Percentiles rank a stretch among this genome's conserved stretches.
phyloP scores from a whole-genome alignment of 2,888 invertebrate species.

The Dermolepida albohirtum region DNA sequence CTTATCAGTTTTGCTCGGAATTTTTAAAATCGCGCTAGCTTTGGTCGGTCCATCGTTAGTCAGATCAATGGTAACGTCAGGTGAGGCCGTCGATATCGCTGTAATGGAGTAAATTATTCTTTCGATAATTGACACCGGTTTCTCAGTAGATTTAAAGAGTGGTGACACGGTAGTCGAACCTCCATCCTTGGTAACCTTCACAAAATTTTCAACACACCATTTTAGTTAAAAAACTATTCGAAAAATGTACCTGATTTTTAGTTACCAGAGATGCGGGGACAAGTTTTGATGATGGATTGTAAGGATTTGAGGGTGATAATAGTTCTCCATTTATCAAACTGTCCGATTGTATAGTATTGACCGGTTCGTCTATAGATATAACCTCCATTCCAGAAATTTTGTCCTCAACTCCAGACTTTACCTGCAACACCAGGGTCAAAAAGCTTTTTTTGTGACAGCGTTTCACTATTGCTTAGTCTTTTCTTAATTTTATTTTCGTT shows the following conservation, averaged over 20 bases:
- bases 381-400: slow-evolving; percentile 60
- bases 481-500: slow-evolving; percentile 2
- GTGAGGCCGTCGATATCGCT: slow-evolving; percentile 59
- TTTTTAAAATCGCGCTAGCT: slow-evolving; percentile 62
- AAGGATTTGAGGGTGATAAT: slow-evolving; percentile 50
- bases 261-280: slow-evolving; percentile 47
- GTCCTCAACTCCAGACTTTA: slow-evolving; percentile 55
- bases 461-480: slow-evolving; percentile 12
- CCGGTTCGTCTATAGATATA: slow-evolving; percentile 63
- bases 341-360: slow-evolving; percentile 61
- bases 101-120: slow-evolving; percentile 64
- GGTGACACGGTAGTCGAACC: slow-evolving; percentile 28
- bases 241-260: slow-evolving; percentile 42
- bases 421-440: slow-evolving; percentile 52
- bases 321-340: slow-evolving; percentile 62
- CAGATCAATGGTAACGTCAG: slow-evolving; percentile 46
- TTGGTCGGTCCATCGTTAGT: slow-evolving; percentile 52
- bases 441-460: slow-evolving; percentile 3
- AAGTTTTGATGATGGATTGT: slow-evolving; percentile 51
- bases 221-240: slow-evolving; percentile 38
- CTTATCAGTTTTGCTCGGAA: slow-evolving; percentile 59
- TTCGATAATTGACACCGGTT: slow-evolving; percentile 62
- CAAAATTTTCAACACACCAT: slow-evolving; percentile 34
- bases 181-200: slow-evolving; percentile 47
- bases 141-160: slow-evolving; percentile 37